These are phyloP conservation scores for Sympetrum striolatum DNA, from an alignment of 2,888 invertebrate genomes.

Conservation along the genomic window DNA sequence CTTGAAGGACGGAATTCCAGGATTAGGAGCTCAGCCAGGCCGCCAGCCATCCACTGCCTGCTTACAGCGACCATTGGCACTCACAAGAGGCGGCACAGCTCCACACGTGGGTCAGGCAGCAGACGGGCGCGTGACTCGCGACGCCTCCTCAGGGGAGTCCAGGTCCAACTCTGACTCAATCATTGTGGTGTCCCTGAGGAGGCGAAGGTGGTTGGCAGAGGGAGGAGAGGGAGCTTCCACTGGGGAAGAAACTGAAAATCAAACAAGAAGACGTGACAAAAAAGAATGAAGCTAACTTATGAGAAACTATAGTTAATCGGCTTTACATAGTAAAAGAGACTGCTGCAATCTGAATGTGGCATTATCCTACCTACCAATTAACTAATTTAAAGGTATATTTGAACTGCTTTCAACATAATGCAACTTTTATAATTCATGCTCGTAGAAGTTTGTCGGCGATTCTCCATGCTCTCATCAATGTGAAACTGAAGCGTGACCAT, in stretches of 20 bases:
- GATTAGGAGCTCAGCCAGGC: constrained; percentile 10
- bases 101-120: constrained; percentile 15
- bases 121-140: constrained; percentile 62
- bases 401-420: too few relatives aligned
- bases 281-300: background rate
- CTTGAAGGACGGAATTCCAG: constrained; percentile 30
- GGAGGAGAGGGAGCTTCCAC: constrained; percentile 54
- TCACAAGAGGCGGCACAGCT: background rate
- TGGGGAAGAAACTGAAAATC: background rate
- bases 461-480: too few relatives aligned
- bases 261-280: too few relatives aligned
- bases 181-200: constrained; percentile 88
- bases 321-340: too few relatives aligned
- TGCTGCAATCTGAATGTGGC: too few relatives aligned
- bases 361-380: too few relatives aligned
- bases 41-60: constrained; percentile 12
- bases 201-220: constrained; percentile 76
- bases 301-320: too few relatives aligned
- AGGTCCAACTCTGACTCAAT: constrained; percentile 88
- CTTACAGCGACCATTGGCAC: background rate
- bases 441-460: too few relatives aligned
- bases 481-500: too few relatives aligned
- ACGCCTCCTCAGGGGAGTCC: constrained; percentile 80
- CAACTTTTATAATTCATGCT: too few relatives aligned
- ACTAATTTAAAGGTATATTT: too few relatives aligned